Evolutionary conservation across 1,140 invertebrate genomes (phyloP), one percentile per base, ranked within the genome.

Genomic region (Brachionus rotundiformis): DNA sequence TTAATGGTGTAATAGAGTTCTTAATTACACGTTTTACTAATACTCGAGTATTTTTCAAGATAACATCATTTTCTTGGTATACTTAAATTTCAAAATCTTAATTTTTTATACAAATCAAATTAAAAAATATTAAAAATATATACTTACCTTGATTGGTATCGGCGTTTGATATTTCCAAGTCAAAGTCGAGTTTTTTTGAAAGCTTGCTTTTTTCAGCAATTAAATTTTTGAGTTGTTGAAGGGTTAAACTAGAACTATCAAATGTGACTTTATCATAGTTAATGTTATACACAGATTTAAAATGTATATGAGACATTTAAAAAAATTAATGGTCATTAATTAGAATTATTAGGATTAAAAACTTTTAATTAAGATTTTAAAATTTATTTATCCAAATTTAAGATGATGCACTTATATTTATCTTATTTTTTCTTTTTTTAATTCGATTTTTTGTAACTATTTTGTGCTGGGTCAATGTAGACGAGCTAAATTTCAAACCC

Each of bases 181-280:
- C 76, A 79, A 79, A 79, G 27, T 79, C 59, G 8, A 79, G 31
- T 19, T 79, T 54, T 79, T 73, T 73, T 4, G 68, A 73, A 8
- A 63, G 31, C 36, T 63, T 79, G 29, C 29, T 63, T 59, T 63
- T 79, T 19, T 79, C 76, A 36, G 76, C 76, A 63, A 79, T 79
- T 19, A 79, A 23, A 23, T 63, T 79, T 63, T 79, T 79, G 2
- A 79, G 36, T 31, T 79, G 7, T 23, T 29, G 31, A 2, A 79
- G 27, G 3, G 76, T 39, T 25, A 79, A 27, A 79, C 76, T 79
- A 11, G 76, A 27, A 11, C 76, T 49, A 25, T 79, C 76, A 23
- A 79, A 79, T 0, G 76, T 79, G n/a, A 79, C 47, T 79, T 79
- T 79, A 23, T 79, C 76, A 79, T 79, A 79, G 47, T 79, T 79